Percentiles rank a stretch among this genome's conserved stretches.
phyloP scores from a whole-genome alignment of 2,113 vertebrate species.

The Monopterus albus region DNA sequence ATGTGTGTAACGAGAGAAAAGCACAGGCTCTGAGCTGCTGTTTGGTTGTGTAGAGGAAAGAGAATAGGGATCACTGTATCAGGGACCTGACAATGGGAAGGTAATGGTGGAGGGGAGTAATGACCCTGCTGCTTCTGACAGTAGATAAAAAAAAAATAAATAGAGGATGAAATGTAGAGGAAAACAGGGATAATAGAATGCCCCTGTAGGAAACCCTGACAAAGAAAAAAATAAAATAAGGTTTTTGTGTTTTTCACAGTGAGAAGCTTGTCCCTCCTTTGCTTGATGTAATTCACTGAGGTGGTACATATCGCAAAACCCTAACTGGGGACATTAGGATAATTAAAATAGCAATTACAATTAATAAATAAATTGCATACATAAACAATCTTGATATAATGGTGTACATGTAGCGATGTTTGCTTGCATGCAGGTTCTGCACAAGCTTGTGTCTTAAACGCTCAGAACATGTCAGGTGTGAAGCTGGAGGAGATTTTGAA shows the following conservation, averaged over 20 bases:
- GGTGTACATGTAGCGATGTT: not conserved
- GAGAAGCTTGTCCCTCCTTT: no score
- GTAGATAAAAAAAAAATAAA: conserved; percentile 38
- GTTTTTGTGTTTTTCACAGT: not conserved
- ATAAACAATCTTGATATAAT: not conserved
- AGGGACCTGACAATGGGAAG: conserved; percentile 24
- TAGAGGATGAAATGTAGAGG: conserved; percentile 15
- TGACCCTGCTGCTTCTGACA: conserved; percentile 39
- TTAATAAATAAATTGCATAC: no score
- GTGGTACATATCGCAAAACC: no score
- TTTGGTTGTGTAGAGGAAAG: conserved; percentile 15
- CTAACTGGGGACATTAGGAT: no score
- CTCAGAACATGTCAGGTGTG: not conserved
- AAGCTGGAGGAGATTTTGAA: not conserved
- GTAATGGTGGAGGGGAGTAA: conserved; percentile 28
- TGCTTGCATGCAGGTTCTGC: not conserved
- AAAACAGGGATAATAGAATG: conserved; percentile 26
- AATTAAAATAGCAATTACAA: no score
- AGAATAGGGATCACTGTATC: conserved; percentile 21
- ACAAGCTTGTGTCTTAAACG: not conserved
- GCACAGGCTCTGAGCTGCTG: conserved; percentile 30
- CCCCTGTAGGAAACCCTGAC: not conserved
- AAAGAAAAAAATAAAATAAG: not conserved
- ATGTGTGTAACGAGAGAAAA: conserved; percentile 57
- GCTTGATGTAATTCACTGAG: no score